Evolutionary conservation across 2,113 vertebrate genomes (phyloP).

Genomic region (Eulacestoma nigropectus): DNA sequence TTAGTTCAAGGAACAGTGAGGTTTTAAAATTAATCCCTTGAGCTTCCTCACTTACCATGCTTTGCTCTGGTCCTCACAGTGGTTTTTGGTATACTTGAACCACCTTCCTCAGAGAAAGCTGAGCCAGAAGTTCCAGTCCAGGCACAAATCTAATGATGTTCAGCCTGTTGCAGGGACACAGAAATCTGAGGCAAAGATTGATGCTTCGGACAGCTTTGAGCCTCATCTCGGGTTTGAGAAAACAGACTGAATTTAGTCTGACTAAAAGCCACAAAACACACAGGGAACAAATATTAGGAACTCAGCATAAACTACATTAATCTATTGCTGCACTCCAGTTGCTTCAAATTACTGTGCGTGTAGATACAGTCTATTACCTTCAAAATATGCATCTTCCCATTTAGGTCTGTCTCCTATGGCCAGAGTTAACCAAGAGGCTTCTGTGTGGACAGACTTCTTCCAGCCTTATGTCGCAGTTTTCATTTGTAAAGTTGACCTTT

Average conservation of each 20-base stretch:
- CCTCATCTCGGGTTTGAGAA: neutral
- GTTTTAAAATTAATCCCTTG: neutral
- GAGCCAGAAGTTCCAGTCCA: neutral
- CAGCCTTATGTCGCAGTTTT: constrained; percentile 52
- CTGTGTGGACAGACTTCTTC: constrained; percentile 4
- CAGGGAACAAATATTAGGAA: neutral
- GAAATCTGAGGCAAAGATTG: neutral
- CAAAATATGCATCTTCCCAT: neutral
- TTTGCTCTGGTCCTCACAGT: neutral
- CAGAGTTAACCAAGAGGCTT: constrained; percentile 7
- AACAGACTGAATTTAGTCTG: neutral
- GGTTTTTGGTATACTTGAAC: neutral
- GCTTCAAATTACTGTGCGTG: neutral
- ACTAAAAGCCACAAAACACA: neutral
- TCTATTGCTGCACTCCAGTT: neutral
- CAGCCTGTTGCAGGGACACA: neutral
- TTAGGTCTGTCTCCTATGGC: neutral
- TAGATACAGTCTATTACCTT: neutral
- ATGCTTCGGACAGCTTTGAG: neutral
- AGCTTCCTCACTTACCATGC: neutral
- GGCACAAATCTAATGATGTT: neutral
- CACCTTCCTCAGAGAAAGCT: neutral
- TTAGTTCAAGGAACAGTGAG: neutral
- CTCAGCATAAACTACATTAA: neutral
- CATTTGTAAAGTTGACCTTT: constrained; percentile 75